Conservation (phyloP, 1,140 invertebrate species). For the Ericerus pela region DNA sequence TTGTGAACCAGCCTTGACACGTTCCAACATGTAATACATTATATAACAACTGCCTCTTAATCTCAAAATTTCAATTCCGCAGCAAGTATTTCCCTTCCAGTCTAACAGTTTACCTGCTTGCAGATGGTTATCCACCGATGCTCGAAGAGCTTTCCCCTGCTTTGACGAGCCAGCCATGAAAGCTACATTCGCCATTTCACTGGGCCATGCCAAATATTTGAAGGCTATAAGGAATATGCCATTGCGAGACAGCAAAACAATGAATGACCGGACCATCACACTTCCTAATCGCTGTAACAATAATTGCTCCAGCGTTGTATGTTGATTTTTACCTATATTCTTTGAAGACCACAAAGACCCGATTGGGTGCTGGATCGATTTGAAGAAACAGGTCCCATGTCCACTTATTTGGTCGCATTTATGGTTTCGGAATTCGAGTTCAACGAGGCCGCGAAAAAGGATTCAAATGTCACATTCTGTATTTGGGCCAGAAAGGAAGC, state of each 20-base stretch:
- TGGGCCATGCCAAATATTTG: conserved; percentile 23
- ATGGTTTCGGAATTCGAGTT: conserved; percentile 57
- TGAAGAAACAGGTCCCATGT: conserved; percentile 57
- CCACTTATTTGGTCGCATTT: conserved; percentile 73
- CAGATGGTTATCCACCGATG: conserved; percentile 43
- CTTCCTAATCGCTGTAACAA: too few relatives aligned
- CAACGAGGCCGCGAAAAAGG: conserved; percentile 24
- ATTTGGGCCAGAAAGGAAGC: conserved; percentile 51
- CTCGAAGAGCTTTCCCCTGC: conserved; percentile 56
- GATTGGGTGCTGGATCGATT: conserved; percentile 46
- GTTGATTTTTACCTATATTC: neutral
- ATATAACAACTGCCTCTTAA: too few relatives aligned
- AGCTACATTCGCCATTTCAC: conserved; percentile 40
- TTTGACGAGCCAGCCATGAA: conserved; percentile 64
- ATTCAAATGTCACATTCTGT: conserved; percentile 33
- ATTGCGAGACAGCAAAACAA: neutral
- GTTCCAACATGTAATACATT: too few relatives aligned
- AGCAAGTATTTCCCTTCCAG: too few relatives aligned
- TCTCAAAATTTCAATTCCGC: too few relatives aligned
- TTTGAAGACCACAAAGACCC: neutral
- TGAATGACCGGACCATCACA: too few relatives aligned
- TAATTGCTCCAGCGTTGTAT: too few relatives aligned
- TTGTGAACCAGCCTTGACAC: too few relatives aligned
- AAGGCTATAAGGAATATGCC: conserved; percentile 25
- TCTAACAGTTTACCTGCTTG: too few relatives aligned